A percentile compares a stretch with the other conserved stretches of the same genome.
These are phyloP conservation scores for Pemphigus obesinymphae DNA, from an alignment of 1,140 invertebrate genomes.

Conservation along the genomic window DNA sequence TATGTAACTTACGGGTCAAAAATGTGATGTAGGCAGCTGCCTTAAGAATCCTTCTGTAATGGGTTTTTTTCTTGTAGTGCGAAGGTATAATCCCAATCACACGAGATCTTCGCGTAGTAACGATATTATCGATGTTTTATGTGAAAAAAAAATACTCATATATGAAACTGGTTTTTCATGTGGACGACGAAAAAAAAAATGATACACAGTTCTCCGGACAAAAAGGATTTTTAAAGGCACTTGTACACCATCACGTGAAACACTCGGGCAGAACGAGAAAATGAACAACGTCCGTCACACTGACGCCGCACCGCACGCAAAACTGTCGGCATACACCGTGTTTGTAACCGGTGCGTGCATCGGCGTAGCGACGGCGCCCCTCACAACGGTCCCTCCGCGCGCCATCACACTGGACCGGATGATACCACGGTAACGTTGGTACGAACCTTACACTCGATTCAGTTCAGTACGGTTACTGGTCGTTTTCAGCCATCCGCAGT, in stretches of 20 bases:
- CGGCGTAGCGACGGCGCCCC: neutral
- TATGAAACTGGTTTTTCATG: neutral
- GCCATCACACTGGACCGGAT: constrained; percentile 4
- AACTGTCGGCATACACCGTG: neutral
- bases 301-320: neutral
- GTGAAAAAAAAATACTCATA: too few relatives aligned
- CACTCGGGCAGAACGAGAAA: neutral
- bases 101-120: too few relatives aligned
- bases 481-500: too few relatives aligned
- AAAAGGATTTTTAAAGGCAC: neutral
- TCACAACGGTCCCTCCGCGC: neutral
- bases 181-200: neutral
- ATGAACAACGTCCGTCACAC: neutral
- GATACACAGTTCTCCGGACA: neutral
- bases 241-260: neutral
- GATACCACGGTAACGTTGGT: neutral
- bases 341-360: neutral
- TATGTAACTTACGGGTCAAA: neutral
- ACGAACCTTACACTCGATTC: neutral
- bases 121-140: too few relatives aligned
- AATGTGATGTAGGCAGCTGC: neutral
- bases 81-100: too few relatives aligned
- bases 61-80: too few relatives aligned
- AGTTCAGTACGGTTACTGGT: too few relatives aligned
- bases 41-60: neutral